Evolutionary conservation across 1,140 invertebrate genomes (phyloP), one percentile per base, ranked within the genome.

Genomic region (Hydropsyche tenuis): DNA sequence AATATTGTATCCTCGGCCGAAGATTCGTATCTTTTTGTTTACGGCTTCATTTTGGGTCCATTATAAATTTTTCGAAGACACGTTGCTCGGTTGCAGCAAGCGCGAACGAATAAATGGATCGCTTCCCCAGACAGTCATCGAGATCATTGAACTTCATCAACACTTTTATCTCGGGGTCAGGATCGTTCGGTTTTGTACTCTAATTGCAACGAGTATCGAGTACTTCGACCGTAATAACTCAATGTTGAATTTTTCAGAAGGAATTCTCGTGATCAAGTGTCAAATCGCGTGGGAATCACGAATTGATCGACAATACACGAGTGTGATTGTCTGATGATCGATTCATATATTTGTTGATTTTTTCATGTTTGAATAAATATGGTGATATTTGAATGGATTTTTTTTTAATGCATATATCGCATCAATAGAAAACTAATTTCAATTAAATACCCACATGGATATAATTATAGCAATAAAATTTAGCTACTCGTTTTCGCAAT

Each of bases 141-240:
- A 53, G 64, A 69, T 45, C 73, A 37, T 60, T 73, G 73, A 73
- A 73, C 73, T 69, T 43, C 65, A 56, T 20, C 16, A 18, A 16
- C 48, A 73, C 53, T 42, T 73, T 53, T 69, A 46, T 69, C 64
- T 53, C 73, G 60, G 51, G 56, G 42, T 73, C 62, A 48, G 62
- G 51, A 53, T 18, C 48, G 48, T 22, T 42, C 53, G 30, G 30
- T 37, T 37, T 37, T 37, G 30, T 37, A 53, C 48, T 18, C 20
- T 53, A 53, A 53, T 53, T 53, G 16, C 48, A 53, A 18, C 6
- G 48, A 53, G 18, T 37, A 9, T 9, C 9, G 30, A 4, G 9
- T 37, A 37, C 9, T 37, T 37, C 30, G 30, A 4, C 9, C n/a
- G n/a, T n/a, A n/a, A n/a, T n/a, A n/a, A n/a, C n/a, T n/a, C n/a